Conservation (phyloP, 2,797 vertebrate species). For the Sebastes matsubarae region DNA sequence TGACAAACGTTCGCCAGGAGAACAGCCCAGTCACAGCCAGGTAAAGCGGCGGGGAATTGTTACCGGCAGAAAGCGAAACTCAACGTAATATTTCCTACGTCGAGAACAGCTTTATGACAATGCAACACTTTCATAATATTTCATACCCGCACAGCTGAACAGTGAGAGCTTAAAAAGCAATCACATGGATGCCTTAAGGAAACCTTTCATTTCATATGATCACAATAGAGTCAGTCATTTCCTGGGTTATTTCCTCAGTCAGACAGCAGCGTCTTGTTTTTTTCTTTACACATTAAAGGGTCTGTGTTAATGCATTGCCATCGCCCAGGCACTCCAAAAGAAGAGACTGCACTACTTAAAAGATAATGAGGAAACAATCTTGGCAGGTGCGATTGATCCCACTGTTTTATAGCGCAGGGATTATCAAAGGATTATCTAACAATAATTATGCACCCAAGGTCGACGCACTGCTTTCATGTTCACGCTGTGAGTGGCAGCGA, state of each 20-base stretch:
- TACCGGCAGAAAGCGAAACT: constrained; percentile 37
- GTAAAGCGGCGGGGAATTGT: constrained; percentile 34
- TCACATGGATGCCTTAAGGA: constrained; percentile 58
- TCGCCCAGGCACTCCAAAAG: constrained; percentile 58
- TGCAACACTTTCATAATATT: constrained; percentile 51
- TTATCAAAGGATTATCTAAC: constrained; percentile 83
- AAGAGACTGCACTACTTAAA: constrained; percentile 70
- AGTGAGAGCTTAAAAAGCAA: constrained; percentile 55
- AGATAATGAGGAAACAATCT: constrained; percentile 80
- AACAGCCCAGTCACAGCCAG: constrained; percentile 42
- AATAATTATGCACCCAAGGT: constrained; percentile 78
- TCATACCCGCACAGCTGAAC: constrained; percentile 45
- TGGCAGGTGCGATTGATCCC: constrained; percentile 76
- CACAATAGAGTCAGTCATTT: constrained; percentile 62
- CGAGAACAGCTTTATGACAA: constrained; percentile 39
- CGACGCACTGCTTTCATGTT: constrained; percentile 71
- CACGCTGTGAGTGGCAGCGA: constrained; percentile 57
- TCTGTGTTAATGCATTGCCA: constrained; percentile 55
- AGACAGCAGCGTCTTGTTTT: constrained; percentile 24
- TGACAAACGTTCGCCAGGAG: constrained; percentile 22
- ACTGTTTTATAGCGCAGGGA: constrained; percentile 74
- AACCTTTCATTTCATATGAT: constrained; percentile 64
- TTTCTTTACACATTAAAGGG: constrained; percentile 57
- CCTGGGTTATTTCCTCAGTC: constrained; percentile 51
- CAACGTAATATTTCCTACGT: constrained; percentile 35